Base-by-base conservation (phyloP, 2,113 vertebrate genomes). In the Coracopsis vasa region DNA sequence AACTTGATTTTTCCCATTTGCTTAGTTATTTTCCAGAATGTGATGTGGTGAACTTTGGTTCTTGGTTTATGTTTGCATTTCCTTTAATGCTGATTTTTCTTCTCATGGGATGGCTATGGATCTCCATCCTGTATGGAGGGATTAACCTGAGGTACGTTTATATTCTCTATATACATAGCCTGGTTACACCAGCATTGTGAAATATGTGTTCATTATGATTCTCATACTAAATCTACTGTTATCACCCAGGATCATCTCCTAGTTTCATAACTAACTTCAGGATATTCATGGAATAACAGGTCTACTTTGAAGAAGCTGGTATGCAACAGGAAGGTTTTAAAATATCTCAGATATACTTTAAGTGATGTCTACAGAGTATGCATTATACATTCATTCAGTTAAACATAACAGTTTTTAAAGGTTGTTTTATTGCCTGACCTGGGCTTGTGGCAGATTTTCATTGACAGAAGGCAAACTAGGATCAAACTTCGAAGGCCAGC, bases 21-120 rank as follows among this genome's bases (percentile, higher is more conserved):
- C 94, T 75, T 94, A 99, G 99, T 94, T 99, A 99, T 97, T 99
- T 99, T 90, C 99, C 99, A 75, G 98, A 98, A 80, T 99, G 99
- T 70, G 99, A 99, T 73, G 93, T 99, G 67, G 98, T 99, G 95
- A 99, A 99, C 94, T 99, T 99, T 77, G 99, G 99, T 94, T 99
- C 99, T 90, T 99, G 99, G 99, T 99, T 99, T 98, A 97, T 99
- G 24, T 99, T 99, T 31, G 99, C 99, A 60, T 99, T 99, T 97
- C 99, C 99, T 10, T 98, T 99, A 92, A 99, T 99, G 99, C 29
- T 99, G 89, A 44, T 99, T 90, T 99, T 99, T 98, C 98, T 99
- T 95, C 58, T 99, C 61, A 28, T 98, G 84, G 98, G 98, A 86
- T 99, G 99, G 99, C 77, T 99, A 31, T 99, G 99, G 99, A 99